Conservation (phyloP, 2,113 vertebrate species). For the Chloroceryle aenea region DNA sequence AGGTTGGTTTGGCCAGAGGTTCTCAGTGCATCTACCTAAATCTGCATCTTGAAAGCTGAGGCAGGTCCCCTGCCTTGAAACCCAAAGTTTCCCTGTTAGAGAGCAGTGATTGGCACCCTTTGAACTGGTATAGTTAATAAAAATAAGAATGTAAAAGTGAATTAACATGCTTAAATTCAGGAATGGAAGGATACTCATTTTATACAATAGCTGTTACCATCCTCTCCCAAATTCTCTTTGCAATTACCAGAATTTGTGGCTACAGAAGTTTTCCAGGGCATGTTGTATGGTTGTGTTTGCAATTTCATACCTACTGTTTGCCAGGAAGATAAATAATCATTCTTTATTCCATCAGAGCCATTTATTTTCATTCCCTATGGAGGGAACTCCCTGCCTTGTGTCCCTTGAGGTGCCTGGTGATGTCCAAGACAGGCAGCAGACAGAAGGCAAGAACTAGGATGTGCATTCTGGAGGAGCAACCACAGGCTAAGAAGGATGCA, state of each 20-base stretch:
- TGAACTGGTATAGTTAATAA: neutral
- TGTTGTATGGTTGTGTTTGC: neutral
- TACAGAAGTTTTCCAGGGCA: neutral
- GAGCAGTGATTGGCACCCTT: neutral
- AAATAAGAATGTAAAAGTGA: neutral
- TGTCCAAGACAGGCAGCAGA: neutral
- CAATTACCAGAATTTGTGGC: neutral
- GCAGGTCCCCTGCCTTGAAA: neutral
- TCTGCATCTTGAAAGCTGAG: accelerated
- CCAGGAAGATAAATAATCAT: accelerated
- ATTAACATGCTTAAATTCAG: neutral
- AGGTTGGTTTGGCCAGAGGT: neutral
- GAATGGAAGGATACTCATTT: neutral
- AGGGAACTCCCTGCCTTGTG: neutral
- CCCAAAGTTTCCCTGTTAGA: neutral
- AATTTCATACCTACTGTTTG: neutral
- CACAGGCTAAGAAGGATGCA: accelerated
- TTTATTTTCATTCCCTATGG: neutral
- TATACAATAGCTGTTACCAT: neutral
- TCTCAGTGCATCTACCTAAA: neutral
- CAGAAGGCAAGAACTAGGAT: neutral
- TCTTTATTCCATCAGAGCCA: neutral
- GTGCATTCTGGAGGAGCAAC: neutral
- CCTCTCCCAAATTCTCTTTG: neutral
- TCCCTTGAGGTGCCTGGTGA: neutral